Conservation (phyloP, 2,888 invertebrate genomes). For the Dicyrtomina minuta region DNA sequence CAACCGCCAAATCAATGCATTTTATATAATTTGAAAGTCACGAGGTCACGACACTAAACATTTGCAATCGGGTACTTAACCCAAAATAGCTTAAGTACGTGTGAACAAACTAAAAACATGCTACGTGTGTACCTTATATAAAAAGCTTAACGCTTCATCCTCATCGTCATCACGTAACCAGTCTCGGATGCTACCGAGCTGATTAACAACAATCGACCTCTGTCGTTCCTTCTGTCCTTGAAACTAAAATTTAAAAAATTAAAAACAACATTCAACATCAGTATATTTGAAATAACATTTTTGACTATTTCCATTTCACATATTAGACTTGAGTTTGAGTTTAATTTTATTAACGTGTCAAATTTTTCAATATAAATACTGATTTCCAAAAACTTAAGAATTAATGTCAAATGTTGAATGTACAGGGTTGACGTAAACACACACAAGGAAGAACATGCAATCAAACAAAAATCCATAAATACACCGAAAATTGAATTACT, state of each 20-base stretch:
- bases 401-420: too few relatives aligned
- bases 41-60: background rate
- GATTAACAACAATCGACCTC: slow-evolving; percentile 15
- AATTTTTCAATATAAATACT: too few relatives aligned
- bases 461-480: slow-evolving; percentile 2
- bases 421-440: too few relatives aligned
- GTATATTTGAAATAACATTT: background rate
- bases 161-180: slow-evolving; percentile 20
- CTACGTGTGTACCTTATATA: slow-evolving; percentile 11
- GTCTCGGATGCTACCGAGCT: slow-evolving; percentile 17
- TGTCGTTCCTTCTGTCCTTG: slow-evolving; percentile 26
- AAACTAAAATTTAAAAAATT: slow-evolving; percentile 10
- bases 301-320: background rate
- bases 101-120: too few relatives aligned
- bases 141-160: slow-evolving; percentile 6
- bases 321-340: background rate
- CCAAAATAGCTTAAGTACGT: too few relatives aligned
- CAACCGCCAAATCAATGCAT: background rate
- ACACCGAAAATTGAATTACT: background rate
- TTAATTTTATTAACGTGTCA: background rate
- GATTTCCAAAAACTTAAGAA: background rate
- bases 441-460: too few relatives aligned
- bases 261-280: background rate
- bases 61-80: too few relatives aligned
- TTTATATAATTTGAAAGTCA: background rate